These are phyloP conservation scores for Ptilodon capucinus DNA, from an alignment of 2,888 invertebrate species.

Conservation along the genomic window DNA sequence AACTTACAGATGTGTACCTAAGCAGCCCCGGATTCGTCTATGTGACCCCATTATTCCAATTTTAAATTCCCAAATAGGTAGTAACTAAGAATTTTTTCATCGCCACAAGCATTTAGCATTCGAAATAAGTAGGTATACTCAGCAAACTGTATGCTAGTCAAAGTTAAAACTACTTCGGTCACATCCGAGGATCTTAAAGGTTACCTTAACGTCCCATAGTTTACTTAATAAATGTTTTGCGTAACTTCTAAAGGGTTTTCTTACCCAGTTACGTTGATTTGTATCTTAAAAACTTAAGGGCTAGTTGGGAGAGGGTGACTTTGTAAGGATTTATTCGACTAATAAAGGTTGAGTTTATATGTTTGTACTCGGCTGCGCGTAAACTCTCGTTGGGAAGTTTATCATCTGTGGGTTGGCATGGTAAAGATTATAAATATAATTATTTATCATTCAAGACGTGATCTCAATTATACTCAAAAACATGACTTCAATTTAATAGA, in stretches of 20 bases:
- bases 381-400: slow-evolving; percentile 3
- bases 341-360: slow-evolving; percentile 30
- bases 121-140: no score
- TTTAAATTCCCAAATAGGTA: no score
- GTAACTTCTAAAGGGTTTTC: slow-evolving; percentile 32
- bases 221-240: slow-evolving; percentile 18
- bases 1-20: no score
- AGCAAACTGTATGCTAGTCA: neutral
- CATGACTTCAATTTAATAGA: no score
- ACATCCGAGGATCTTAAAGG: slow-evolving; percentile 10
- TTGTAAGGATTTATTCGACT: slow-evolving; percentile 13
- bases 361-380: slow-evolving; percentile 2
- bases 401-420: no score
- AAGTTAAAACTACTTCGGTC: slow-evolving; percentile 7
- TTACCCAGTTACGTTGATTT: slow-evolving; percentile 34
- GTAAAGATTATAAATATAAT: no score
- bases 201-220: slow-evolving; percentile 1
- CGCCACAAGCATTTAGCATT: no score
- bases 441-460: no score
- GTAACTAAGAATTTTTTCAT: no score
- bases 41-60: no score
- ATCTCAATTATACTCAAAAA: no score
- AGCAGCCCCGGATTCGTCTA: no score
- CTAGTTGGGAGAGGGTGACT: slow-evolving; percentile 3
- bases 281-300: slow-evolving; percentile 41